phyloP scores from a whole-genome alignment of 2,888 invertebrate genomes.

The Clistopyga incitator region DNA sequence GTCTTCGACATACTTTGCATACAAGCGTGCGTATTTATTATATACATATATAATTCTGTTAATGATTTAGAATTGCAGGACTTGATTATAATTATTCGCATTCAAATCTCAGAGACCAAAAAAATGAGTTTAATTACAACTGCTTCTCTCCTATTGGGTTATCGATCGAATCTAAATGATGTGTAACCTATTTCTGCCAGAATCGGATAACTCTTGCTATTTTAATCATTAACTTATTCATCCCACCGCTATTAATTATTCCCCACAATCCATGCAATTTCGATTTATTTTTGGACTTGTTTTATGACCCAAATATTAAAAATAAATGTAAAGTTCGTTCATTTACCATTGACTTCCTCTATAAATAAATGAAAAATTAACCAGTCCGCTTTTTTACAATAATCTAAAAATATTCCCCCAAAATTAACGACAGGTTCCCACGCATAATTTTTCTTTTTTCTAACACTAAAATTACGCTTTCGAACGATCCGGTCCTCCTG shows the following conservation, averaged over 20 bases:
- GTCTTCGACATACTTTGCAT: too few species aligned
- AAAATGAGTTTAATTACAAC: neutral
- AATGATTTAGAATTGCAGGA: neutral
- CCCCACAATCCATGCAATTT: too few species aligned
- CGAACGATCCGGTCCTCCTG: slow-evolving; percentile 13
- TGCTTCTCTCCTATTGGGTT: neutral
- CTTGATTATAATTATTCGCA: neutral
- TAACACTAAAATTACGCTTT: slow-evolving; percentile 9
- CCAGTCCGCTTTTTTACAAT: neutral
- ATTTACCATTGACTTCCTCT: neutral
- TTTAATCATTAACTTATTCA: neutral
- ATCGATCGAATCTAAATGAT: neutral
- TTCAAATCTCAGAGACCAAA: neutral
- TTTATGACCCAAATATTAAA: too few species aligned
- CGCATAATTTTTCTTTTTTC: neutral
- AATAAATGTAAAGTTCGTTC: too few species aligned
- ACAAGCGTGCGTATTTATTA: too few species aligned
- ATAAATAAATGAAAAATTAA: neutral
- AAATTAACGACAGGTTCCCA: neutral
- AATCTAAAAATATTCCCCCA: neutral
- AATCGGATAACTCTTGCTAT: neutral
- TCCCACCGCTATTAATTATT: neutral
- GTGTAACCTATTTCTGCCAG: neutral
- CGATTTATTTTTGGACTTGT: too few species aligned
- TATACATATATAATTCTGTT: neutral